These are phyloP conservation scores for Muricea muricata DNA, from an alignment of 92 coral and sea anemone species.

Conservation along the genomic window DNA sequence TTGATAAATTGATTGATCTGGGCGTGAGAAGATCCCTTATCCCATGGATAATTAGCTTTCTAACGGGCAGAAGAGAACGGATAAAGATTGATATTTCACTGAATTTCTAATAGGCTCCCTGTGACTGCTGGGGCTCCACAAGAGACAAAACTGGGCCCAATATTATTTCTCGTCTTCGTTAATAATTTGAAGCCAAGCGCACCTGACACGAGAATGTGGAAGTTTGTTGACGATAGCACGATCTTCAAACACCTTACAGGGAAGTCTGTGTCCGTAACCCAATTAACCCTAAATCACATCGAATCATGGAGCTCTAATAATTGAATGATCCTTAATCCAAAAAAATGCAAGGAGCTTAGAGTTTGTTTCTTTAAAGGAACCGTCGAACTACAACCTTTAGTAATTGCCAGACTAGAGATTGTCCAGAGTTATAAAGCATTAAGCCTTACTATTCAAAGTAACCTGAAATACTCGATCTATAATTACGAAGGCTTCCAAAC, in stretches of 20 bases:
- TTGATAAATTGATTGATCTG: conserved; percentile 43
- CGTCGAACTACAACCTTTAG: background rate
- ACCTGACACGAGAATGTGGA: conserved; percentile 21
- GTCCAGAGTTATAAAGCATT: no score
- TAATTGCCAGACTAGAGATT: background rate
- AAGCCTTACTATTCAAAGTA: no score
- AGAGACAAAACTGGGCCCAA: conserved; percentile 13
- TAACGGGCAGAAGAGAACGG: conserved; percentile 35
- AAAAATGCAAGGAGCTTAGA: conserved; percentile 53
- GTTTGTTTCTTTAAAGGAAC: conserved; percentile 48
- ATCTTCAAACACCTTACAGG: background rate
- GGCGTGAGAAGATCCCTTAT: conserved; percentile 52
- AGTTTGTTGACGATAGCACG: conserved; percentile 34
- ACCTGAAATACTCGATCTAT: background rate
- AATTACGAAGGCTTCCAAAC: conserved; percentile 14
- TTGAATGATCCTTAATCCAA: conserved; percentile 57
- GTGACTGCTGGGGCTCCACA: conserved; percentile 27
- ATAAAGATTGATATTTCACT: background rate
- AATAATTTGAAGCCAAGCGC: conserved; percentile 35
- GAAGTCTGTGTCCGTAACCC: conserved; percentile 9
- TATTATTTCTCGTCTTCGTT: conserved; percentile 43
- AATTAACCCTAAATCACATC: conserved; percentile 26
- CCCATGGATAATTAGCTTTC: conserved; percentile 48
- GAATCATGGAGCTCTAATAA: conserved; percentile 47
- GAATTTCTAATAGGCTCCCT: conserved; percentile 17